phyloP scores from a whole-genome alignment of 2,113 vertebrate species.

The Dasyprocta punctata region DNA sequence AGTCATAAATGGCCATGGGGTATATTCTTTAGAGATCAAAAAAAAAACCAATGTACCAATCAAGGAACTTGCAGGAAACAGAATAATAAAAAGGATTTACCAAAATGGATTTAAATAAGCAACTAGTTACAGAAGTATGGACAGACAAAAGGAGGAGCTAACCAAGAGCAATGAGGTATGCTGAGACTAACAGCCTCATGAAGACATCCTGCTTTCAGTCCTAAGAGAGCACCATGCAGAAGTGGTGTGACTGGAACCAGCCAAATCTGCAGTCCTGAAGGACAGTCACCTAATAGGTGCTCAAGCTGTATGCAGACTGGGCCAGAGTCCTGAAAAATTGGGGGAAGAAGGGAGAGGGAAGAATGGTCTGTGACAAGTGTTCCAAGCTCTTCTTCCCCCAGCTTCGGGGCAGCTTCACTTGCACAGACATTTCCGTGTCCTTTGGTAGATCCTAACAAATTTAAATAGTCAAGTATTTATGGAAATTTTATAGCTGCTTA shows the following conservation, averaged over 20 bases:
- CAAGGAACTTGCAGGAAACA: background rate
- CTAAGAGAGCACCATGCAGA: background rate
- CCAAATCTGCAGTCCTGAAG: background rate
- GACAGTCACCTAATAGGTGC: background rate
- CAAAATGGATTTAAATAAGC: background rate
- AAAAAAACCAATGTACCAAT: background rate
- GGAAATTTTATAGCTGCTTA: background rate
- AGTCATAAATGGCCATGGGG: background rate
- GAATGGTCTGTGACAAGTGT: too few relatives aligned
- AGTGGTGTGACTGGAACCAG: background rate
- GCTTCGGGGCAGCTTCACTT: background rate
- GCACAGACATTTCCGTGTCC: background rate
- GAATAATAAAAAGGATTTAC: background rate
- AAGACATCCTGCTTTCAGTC: background rate
- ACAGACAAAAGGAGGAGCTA: background rate
- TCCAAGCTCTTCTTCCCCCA: background rate
- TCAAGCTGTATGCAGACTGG: background rate
- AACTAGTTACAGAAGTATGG: background rate
- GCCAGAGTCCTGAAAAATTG: background rate
- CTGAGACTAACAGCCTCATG: background rate
- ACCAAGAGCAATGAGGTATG: background rate
- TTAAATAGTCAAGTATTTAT: background rate
- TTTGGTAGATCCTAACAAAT: background rate
- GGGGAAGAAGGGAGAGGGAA: rapidly evolving
- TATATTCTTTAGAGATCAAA: background rate